A percentile compares a stretch with the other conserved stretches of the same genome.
These are phyloP conservation scores for Corythornis leucogaster DNA, from an alignment of 2,797 vertebrate genomes.

Conservation along the genomic window DNA sequence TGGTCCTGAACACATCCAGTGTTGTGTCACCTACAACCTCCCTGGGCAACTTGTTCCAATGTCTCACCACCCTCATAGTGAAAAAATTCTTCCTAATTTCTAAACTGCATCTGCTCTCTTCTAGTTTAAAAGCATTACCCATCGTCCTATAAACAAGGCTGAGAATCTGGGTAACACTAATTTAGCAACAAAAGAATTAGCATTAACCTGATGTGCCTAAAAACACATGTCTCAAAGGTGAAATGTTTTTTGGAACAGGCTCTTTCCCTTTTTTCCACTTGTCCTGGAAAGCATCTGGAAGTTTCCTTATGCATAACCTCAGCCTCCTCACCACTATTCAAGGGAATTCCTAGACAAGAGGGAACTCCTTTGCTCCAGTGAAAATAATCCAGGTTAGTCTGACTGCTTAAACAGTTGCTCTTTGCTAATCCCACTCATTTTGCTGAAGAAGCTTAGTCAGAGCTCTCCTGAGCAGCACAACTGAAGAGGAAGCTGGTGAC, in stretches of 20 bases:
- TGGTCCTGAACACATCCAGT: too few species aligned
- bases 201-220: neutral
- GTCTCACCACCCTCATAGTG: too few species aligned
- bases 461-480: neutral
- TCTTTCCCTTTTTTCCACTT: neutral
- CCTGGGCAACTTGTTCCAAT: too few species aligned
- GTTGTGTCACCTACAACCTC: too few species aligned
- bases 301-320: neutral
- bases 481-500: neutral
- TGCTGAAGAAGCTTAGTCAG: neutral
- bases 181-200: neutral
- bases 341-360: neutral
- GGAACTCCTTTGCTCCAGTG: neutral
- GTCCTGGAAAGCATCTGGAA: neutral
- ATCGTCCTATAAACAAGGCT: neutral
- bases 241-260: neutral
- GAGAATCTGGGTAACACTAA: neutral
- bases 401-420: constrained; percentile 1
- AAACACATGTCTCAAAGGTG: neutral
- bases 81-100: too few species aligned
- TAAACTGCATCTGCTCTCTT: too few species aligned
- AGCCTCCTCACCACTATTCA: neutral
- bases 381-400: constrained; percentile 40
- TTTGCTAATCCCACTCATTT: constrained; percentile 34
- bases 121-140: too few species aligned